Percentiles rank a stretch among this genome's conserved stretches.
Evolutionary conservation across 2,888 invertebrate genomes (phyloP).

Genomic region (Diaprepes abbreviatus): DNA sequence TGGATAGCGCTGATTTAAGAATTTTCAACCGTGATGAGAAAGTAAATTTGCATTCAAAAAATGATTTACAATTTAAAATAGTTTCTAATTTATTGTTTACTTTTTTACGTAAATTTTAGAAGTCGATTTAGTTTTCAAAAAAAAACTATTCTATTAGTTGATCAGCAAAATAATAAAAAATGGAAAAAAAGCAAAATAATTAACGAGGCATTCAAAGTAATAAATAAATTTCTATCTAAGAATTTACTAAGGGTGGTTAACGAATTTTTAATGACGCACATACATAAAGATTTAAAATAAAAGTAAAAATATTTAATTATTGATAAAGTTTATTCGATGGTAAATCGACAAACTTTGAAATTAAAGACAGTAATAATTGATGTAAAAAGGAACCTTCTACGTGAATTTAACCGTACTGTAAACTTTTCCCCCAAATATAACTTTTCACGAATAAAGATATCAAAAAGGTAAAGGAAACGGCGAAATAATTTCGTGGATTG

Average conservation of each 20-base stretch:
- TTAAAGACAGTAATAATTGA: slow-evolving; percentile 11
- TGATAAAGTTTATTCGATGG: slow-evolving; percentile 12
- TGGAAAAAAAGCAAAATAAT: no score
- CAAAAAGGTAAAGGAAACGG: not conserved
- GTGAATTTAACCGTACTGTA: not conserved
- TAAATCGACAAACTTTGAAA: slow-evolving; percentile 12
- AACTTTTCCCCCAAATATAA: slow-evolving; percentile 11
- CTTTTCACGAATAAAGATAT: slow-evolving; percentile 10
- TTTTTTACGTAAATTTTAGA: no score
- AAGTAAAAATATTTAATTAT: slow-evolving; percentile 10
- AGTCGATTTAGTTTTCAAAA: no score
- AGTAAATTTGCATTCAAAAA: no score
- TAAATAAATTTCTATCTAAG: no score
- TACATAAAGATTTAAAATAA: not conserved
- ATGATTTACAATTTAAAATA: no score
- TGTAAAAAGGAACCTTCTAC: slow-evolving; percentile 1
- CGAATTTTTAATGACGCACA: not conserved
- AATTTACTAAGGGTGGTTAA: not conserved
- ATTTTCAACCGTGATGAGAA: no score
- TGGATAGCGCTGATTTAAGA: no score
- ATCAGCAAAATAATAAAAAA: no score
- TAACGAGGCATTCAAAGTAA: no score
- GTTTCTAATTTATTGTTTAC: no score
- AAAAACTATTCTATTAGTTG: no score
- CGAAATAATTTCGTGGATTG: not conserved